A percentile compares a stretch with the other conserved stretches of the same genome.
Conservation (phyloP, 2,113 vertebrate species). For the Raphicerus campestris region DNA sequence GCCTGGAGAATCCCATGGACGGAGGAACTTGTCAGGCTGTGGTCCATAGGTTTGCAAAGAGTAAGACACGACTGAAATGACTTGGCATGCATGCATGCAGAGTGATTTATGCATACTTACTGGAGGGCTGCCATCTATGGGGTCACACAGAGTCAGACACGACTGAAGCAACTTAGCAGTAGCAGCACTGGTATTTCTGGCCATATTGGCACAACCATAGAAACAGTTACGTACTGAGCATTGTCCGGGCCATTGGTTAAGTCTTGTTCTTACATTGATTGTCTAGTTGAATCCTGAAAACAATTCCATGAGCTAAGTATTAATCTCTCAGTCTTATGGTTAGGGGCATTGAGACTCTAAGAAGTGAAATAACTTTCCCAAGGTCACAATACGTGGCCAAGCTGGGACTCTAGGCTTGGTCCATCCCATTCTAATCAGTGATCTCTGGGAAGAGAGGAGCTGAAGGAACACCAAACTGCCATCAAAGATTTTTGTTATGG, state of each 20-base stretch:
- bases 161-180: not conserved
- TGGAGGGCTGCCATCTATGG: not conserved
- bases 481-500: not conserved
- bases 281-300: slow-evolving; percentile 12
- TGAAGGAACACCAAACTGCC: not conserved
- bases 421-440: not conserved
- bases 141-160: not conserved
- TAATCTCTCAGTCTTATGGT: not conserved
- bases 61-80: not conserved
- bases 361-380: not conserved
- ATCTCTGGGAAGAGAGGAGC: not conserved
- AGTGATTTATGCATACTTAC: not conserved
- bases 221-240: not conserved
- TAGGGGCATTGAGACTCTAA: not conserved
- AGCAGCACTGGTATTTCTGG: not conserved
- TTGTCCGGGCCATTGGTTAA: not conserved
- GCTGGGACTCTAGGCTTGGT: not conserved
- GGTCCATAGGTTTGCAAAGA: not conserved
- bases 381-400: not conserved
- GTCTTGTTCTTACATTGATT: not conserved
- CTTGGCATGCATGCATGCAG: not conserved
- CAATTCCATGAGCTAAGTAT: not conserved
- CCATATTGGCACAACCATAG: not conserved
- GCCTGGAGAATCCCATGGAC: not conserved
- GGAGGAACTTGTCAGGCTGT: not conserved